A percentile compares a stretch with the other conserved stretches of the same genome.
Evolutionary conservation across 2,797 vertebrate species (phyloP).

Genomic region (Remorina albescens): DNA sequence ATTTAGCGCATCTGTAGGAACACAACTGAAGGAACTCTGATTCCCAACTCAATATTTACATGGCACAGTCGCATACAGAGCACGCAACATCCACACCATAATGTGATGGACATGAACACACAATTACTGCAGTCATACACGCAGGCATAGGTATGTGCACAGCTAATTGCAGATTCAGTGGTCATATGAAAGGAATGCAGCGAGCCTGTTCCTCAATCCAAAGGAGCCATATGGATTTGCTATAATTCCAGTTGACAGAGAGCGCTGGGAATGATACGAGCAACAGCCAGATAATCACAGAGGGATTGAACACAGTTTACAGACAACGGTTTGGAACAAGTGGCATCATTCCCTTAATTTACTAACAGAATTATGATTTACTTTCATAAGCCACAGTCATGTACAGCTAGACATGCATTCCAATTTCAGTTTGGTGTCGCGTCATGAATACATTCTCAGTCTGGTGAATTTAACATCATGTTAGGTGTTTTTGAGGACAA

Average conservation of each 20-base stretch:
- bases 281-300: constrained; percentile 53
- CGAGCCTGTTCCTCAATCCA: constrained; percentile 5
- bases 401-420: constrained; percentile 18
- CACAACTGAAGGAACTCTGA: constrained; percentile 58
- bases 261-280: constrained; percentile 38
- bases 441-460: background rate
- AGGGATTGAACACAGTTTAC: constrained; percentile 52
- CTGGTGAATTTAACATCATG: background rate
- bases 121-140: background rate
- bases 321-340: constrained; percentile 31
- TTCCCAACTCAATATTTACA: constrained; percentile 61
- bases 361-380: constrained; percentile 42
- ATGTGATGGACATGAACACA: background rate
- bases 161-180: constrained; percentile 32
- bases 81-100: constrained; percentile 22
- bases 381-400: constrained; percentile 32
- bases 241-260: constrained; percentile 46
- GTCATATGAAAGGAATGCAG: constrained; percentile 21
- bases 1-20: constrained; percentile 68
- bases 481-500: constrained; percentile 4
- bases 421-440: constrained; percentile 12
- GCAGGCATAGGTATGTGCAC: background rate
- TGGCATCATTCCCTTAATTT: constrained; percentile 34
- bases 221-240: constrained; percentile 62
- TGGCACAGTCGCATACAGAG: constrained; percentile 23